Percentiles rank a stretch among this genome's conserved stretches.
Evolutionary conservation across 2,797 vertebrate species (phyloP).

Genomic region (Sebastes vulpes): DNA sequence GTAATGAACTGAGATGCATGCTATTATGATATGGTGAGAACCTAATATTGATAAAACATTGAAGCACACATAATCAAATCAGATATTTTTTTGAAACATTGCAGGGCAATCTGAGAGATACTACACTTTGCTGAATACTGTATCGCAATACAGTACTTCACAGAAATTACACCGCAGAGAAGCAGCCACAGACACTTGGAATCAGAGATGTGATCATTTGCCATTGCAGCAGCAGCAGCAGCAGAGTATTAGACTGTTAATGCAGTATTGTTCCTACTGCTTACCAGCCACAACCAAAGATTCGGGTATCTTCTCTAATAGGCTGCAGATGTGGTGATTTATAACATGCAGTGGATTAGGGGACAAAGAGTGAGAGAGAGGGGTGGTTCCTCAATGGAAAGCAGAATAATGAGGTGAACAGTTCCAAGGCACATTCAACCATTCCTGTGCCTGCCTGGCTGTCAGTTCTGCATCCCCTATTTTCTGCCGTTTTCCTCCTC

Average conservation of each 20-base stretch:
- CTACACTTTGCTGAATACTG: background rate
- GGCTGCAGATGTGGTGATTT: conserved; percentile 71
- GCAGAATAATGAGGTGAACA: conserved; percentile 78
- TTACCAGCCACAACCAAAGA: conserved; percentile 54
- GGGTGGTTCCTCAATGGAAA: conserved; percentile 54
- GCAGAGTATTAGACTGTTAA: conserved; percentile 34
- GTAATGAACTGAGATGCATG: background rate
- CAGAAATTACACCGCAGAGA: background rate
- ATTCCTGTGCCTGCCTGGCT: conserved; percentile 62
- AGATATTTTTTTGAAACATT: background rate
- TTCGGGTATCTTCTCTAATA: conserved; percentile 62
- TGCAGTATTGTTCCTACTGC: conserved; percentile 47
- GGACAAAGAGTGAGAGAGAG: conserved; percentile 39
- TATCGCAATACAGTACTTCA: background rate
- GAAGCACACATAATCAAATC: background rate
- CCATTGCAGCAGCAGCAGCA: conserved; percentile 14
- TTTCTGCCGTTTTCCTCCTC: conserved; percentile 57
- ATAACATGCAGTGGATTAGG: conserved; percentile 53
- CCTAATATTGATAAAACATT: background rate
- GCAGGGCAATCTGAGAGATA: background rate
- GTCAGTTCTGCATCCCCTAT: conserved; percentile 74
- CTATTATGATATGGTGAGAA: background rate
- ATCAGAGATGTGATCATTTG: conserved; percentile 1
- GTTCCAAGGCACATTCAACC: conserved; percentile 59
- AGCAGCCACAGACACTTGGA: conserved; percentile 12